Conservation (phyloP, 1,140 invertebrate genomes). For the Drosophila yakuba region DNA sequence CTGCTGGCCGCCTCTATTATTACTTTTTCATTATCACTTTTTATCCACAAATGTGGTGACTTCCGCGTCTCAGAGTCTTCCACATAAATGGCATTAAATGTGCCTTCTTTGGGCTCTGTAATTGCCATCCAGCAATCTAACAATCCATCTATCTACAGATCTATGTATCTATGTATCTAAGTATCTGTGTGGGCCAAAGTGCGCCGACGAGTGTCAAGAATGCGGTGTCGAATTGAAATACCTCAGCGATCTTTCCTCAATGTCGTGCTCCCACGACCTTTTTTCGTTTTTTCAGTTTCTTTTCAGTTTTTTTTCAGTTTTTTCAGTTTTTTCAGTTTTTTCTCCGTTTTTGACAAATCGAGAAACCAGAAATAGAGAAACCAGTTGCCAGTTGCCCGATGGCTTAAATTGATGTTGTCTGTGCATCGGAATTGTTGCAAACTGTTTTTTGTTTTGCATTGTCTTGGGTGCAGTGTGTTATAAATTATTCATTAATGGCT, state of each 20-base stretch:
- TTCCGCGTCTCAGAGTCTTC: constrained; percentile 22
- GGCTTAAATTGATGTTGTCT: constrained; percentile 28
- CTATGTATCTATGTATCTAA: not conserved
- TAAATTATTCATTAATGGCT: constrained; percentile 38
- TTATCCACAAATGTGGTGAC: constrained; percentile 20
- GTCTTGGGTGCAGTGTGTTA: constrained; percentile 8
- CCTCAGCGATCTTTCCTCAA: constrained; percentile 45
- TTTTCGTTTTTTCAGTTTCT: constrained; percentile 22
- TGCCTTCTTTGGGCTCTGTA: constrained; percentile 33
- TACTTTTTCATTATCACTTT: constrained; percentile 23
- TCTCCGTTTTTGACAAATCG: constrained; percentile 6
- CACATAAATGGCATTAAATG: constrained; percentile 5
- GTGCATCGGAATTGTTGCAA: constrained; percentile 29
- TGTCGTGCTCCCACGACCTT: constrained; percentile 73
- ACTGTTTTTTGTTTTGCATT: constrained; percentile 6
- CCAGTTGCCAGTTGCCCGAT: constrained; percentile 30
- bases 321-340: constrained; percentile 11
- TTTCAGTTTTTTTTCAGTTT: constrained; percentile 22
- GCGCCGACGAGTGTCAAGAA: constrained; percentile 24
- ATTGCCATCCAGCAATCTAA: constrained; percentile 13
- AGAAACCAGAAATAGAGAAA: constrained; percentile 32
- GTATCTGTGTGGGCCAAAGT: constrained; percentile 33
- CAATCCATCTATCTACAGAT: not conserved
- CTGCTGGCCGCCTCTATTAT: constrained; percentile 20
- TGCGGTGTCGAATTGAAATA: constrained; percentile 20